Base-by-base conservation (phyloP, 2,113 vertebrate species). In the Conger conger region DNA sequence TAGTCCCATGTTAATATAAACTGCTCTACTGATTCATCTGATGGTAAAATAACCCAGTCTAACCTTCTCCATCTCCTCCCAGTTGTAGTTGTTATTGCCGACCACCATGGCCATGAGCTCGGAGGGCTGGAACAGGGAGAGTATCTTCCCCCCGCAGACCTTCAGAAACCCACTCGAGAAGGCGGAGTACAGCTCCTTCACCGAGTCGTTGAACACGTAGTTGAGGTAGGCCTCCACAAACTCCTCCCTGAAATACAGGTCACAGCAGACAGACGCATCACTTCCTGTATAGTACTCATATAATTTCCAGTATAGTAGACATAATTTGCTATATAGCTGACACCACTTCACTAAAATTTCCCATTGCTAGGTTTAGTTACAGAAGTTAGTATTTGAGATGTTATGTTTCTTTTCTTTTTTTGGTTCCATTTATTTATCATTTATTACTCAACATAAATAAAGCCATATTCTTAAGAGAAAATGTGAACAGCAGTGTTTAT, bases 91-190 rank as follows among this genome's bases (percentile, higher is more conserved):
- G 92, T 94, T 97, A 95, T 97, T 99, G 73, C 98, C 98, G 82
- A 99, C 97, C 91, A 99, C 98, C 98, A 99, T 99, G 92, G 98
- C 98, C 95, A 97, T 96, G 87, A 99, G 96, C 87, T 99, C 98
- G 0, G 96, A 97, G 79, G 98, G 98, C 95, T 99, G 98, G 93
- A 99, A 99, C 85, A 99, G 96, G 33, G 96, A 96, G 50, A 99
- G 92, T 53, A 99, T 96, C 85, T 98, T 98, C 77, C 98, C 98
- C 1, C 98, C 98, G n/a, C 98, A 99, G 87, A 99, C 98, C 87
- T 99, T 99, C 42, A 98, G 95, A 93, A 99, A 99, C 79, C 98
- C 98, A 0, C 96, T 94, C 23, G 97, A 96, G 89, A 99, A 99
- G 82, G 97, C 97, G 0, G 93, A 91, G 91, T 98, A 99, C 94